Conservation (phyloP, 2,888 invertebrate species). For the Euzetes globulus region DNA sequence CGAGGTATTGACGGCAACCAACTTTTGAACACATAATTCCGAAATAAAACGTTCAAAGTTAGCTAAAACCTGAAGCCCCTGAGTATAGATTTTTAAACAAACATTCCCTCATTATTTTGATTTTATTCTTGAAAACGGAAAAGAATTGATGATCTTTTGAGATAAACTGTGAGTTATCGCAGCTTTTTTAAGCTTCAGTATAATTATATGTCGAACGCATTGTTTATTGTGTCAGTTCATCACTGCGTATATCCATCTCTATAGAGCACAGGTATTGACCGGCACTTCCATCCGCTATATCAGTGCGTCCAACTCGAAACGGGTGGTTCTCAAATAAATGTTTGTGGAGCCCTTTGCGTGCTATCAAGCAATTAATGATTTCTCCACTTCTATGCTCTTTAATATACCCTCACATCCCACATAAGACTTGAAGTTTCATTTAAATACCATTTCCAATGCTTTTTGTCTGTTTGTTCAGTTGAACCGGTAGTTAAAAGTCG, state of each 20-base stretch:
- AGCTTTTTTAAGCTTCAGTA: not conserved
- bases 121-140: too few relatives aligned
- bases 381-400: not conserved
- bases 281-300: not conserved
- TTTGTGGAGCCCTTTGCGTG: constrained; percentile 16
- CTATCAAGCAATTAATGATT: constrained; percentile 1
- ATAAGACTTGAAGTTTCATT: not conserved
- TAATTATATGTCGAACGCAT: not conserved
- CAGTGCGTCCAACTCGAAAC: not conserved
- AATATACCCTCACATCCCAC: not conserved
- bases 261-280: not conserved
- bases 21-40: too few relatives aligned
- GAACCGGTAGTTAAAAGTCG: too few relatives aligned
- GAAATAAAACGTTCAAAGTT: too few relatives aligned
- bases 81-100: too few relatives aligned
- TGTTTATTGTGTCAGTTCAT: constrained; percentile 20
- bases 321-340: constrained; percentile 10
- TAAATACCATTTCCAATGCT: too few relatives aligned
- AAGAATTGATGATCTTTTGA: too few relatives aligned
- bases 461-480: too few relatives aligned
- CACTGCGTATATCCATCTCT: constrained; percentile 12
- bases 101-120: too few relatives aligned
- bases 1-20: too few relatives aligned
- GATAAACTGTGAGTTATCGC: not conserved
- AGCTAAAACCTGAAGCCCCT: too few relatives aligned